These are phyloP conservation scores for Eueides isabella DNA, from an alignment of 1,140 invertebrate species.

Conservation along the genomic window DNA sequence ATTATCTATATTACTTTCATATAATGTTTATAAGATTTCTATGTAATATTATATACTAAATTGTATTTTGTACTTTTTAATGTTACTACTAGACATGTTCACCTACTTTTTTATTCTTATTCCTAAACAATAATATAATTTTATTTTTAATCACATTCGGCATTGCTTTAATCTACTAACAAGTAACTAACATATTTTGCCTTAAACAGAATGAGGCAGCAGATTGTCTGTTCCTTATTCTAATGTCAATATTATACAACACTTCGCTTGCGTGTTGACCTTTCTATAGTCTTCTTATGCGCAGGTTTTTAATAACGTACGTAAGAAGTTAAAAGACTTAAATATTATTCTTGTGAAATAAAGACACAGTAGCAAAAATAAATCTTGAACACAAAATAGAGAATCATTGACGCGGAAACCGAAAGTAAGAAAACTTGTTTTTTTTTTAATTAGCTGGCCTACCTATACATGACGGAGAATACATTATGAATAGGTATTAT, in stretches of 20 bases:
- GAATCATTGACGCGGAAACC: neutral
- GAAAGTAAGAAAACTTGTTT: neutral
- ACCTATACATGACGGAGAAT: neutral
- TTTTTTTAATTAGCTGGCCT: neutral
- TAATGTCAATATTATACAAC: conserved; percentile 35
- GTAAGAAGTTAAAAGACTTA: neutral
- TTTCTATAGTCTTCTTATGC: conserved; percentile 27
- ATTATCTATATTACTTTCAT: too few species aligned
- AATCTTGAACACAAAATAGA: neutral
- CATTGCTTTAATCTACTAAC: neutral
- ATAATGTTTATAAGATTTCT: too few species aligned
- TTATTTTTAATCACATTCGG: neutral
- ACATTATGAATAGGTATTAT: conserved; percentile 16
- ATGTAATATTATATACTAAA: too few species aligned
- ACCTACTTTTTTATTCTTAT: too few species aligned
- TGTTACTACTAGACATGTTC: too few species aligned
- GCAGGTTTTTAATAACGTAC: conserved; percentile 25
- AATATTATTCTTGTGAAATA: neutral
- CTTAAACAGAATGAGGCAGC: conserved; percentile 6
- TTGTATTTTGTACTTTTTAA: too few species aligned
- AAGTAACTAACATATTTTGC: neutral
- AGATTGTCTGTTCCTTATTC: conserved; percentile 15
- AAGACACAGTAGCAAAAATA: neutral
- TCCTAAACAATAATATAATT: too few species aligned
- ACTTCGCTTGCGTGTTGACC: conserved; percentile 30